These are phyloP conservation scores for Cordilura impudica DNA, from an alignment of 2,888 invertebrate genomes.

Conservation along the genomic window DNA sequence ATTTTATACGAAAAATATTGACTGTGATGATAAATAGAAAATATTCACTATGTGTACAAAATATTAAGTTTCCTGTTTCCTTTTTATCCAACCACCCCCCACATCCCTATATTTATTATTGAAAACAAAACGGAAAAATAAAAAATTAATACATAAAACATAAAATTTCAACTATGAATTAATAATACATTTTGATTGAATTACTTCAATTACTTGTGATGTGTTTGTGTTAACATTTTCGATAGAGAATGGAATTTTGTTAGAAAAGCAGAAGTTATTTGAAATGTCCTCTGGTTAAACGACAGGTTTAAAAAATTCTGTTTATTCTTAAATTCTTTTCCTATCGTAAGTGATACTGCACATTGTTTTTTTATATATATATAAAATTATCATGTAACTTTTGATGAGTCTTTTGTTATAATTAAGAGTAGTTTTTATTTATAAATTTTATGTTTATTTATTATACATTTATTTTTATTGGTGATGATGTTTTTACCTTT, in stretches of 20 bases:
- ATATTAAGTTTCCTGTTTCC: slow-evolving; percentile 12
- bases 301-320: not conserved
- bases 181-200: slow-evolving; percentile 35
- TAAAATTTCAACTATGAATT: slow-evolving; percentile 43
- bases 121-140: slow-evolving; percentile 49
- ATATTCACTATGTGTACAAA: slow-evolving; percentile 22
- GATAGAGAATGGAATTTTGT: no score
- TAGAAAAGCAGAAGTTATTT: no score
- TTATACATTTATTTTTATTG: slow-evolving; percentile 35
- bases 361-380: not conserved
- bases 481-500: slow-evolving; percentile 51
- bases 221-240: slow-evolving; percentile 10
- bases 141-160: slow-evolving; percentile 33
- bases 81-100: no score
- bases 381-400: not conserved
- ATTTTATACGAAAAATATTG: slow-evolving; percentile 1
- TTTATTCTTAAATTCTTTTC: not conserved
- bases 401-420: not conserved
- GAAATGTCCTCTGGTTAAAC: no score
- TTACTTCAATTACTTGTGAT: not conserved
- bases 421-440: not conserved
- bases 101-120: slow-evolving; percentile 31
- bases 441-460: not conserved
- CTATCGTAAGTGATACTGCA: not conserved
- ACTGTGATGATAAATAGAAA: slow-evolving; percentile 34